Evolutionary conservation across 2,113 vertebrate genomes (phyloP), one percentile per base, ranked within the genome.

Genomic region (Brachyhypopomus gauderio): DNA sequence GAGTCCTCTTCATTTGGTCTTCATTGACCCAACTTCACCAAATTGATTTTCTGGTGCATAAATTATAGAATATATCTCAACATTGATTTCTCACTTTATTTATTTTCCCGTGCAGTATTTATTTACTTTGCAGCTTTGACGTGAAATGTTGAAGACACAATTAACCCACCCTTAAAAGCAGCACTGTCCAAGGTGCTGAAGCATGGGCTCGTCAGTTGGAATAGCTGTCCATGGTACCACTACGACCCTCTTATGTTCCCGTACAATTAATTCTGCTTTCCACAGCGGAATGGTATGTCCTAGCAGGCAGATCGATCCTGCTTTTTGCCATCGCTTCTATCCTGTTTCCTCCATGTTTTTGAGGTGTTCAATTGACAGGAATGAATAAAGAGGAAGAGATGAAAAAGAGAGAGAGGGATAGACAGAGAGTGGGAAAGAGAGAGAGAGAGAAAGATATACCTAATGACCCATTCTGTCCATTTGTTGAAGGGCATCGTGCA

Each of bases 61-160:
- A 91, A 90, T 89, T 88, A 88, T 88, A 82, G 84, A 86, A 80
- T 79, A 82, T 80, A 73, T 86, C 86, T 80, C 64, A 38, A 20
- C 45, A 52, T 3, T 69, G 48, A 38, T 25, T 70, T 59, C 60
- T 25, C 48, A n/a, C 22, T 70, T 70, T 7, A 41, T 41, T 69
- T 38, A 38, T 14, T 69, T 67, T 58, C 56, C n/a, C 38, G 41
- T n/a, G 22, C 45, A 38, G n/a, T 52, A 11, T 52, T 52, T 3
- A 5, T n/a, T n/a, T 11, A 9, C 25, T 73, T 30, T 34, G 1
- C 25, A 20, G 17, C 48, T 56, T 73, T 56, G 3, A 23, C 34
- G 48, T 48, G 41, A 38, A 38, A n/a, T 4, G 5, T 11, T 38
- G 38, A 22, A 41, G 8, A 67, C 30, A 5, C 6, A 12, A 41